phyloP scores from a whole-genome alignment of 2,888 invertebrate species.

The Oxytorus armatus region DNA sequence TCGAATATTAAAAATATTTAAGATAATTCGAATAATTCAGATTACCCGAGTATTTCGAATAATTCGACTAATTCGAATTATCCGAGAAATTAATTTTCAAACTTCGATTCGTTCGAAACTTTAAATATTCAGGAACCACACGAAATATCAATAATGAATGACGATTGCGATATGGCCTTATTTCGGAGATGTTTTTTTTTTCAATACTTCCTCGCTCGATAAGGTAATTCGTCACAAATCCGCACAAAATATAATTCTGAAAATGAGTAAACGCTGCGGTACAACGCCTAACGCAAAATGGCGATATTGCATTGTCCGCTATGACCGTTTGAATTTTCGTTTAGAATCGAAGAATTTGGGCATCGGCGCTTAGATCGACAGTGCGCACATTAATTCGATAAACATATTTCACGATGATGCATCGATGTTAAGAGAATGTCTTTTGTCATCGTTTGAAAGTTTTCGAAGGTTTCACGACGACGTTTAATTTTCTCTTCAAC shows the following conservation, averaged over 20 bases:
- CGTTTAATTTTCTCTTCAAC: no score
- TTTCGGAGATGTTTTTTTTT: constrained; percentile 9
- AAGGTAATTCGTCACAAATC: constrained; percentile 55
- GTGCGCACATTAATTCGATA: no score
- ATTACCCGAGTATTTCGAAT: not conserved
- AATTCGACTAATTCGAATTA: not conserved
- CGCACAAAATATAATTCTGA: constrained; percentile 62
- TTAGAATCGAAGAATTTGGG: no score
- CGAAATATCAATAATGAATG: not conserved
- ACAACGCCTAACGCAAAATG: constrained; percentile 1
- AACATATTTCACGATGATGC: no score
- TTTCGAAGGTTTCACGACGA: no score
- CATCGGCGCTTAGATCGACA: no score
- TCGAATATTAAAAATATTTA: no score
- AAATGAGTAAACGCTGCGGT: constrained; percentile 23
- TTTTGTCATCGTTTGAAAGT: no score
- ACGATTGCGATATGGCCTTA: not conserved
- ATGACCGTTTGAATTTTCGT: not conserved
- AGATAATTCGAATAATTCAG: not conserved
- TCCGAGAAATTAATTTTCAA: no score
- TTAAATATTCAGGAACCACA: no score
- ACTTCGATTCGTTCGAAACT: not conserved
- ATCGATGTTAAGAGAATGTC: no score
- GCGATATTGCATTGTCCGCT: not conserved
- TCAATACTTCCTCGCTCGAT: constrained; percentile 8